A percentile compares a stretch with the other conserved stretches of the same genome.
phyloP scores from a whole-genome alignment of 2,797 vertebrate species.

The Acipenser transmontanus region DNA sequence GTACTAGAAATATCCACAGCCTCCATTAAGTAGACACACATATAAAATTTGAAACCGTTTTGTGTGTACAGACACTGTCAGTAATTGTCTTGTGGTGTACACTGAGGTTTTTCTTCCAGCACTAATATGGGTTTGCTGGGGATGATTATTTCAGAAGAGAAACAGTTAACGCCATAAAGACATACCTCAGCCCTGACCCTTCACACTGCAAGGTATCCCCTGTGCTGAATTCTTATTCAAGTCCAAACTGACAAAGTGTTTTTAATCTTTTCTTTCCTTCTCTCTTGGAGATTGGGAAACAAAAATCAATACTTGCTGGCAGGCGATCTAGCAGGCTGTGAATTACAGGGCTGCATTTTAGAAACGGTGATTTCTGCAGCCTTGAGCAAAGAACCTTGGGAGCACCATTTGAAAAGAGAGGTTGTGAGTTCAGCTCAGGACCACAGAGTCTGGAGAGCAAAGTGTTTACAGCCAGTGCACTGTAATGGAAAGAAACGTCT shows the following conservation, averaged over 20 bases:
- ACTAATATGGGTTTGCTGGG: conserved; percentile 14
- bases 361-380: conserved; percentile 45
- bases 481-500: conserved; percentile 56
- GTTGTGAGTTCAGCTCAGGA: conserved; percentile 58
- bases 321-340: conserved; percentile 86
- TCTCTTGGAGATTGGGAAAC: conserved; percentile 94
- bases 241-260: conserved; percentile 97
- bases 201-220: conserved; percentile 62
- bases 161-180: conserved; percentile 57
- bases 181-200: conserved; percentile 64
- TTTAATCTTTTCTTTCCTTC: conserved; percentile 98
- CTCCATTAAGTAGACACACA: not conserved
- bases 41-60: not conserved
- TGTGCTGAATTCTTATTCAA: conserved; percentile 91
- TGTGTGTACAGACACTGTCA: not conserved
- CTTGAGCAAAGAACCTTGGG: conserved; percentile 60
- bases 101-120: no score
- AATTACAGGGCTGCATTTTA: conserved; percentile 56
- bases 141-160: conserved; percentile 26
- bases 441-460: conserved; percentile 39
- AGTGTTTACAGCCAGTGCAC: conserved; percentile 51
- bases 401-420: conserved; percentile 47
- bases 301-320: conserved; percentile 97
- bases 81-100: conserved; percentile 1
- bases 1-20: no score